These are phyloP conservation scores for Triplophysa dalaica DNA, from an alignment of 2,113 vertebrate genomes.

Conservation along the genomic window DNA sequence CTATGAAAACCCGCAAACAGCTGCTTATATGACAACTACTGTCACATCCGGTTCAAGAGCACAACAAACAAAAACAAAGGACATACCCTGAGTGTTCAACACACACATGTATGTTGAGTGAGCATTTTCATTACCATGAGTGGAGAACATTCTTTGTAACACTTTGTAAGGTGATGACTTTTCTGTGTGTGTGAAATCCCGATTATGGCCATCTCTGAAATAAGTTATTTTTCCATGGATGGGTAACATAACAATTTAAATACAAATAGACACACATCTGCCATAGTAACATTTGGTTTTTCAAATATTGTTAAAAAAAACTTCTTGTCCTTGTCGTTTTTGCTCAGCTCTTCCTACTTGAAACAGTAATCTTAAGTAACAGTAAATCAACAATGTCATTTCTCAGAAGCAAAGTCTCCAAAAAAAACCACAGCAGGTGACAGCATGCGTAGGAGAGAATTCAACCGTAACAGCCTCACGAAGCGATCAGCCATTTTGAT, in stretches of 20 bases:
- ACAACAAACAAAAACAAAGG: slow-evolving; percentile 45
- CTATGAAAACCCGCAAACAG: slow-evolving; percentile 21
- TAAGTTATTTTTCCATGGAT: too few relatives aligned
- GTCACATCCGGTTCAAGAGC: slow-evolving; percentile 42
- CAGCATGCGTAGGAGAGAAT: not conserved
- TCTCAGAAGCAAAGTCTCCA: slow-evolving; percentile 39
- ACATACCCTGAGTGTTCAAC: not conserved
- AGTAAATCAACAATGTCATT: slow-evolving; percentile 36
- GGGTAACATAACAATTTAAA: not conserved
- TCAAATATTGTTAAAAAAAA: not conserved
- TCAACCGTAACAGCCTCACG: slow-evolving; percentile 30
- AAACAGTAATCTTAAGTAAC: not conserved
- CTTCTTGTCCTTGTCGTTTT: not conserved
- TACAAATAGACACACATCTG: not conserved
- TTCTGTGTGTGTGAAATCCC: not conserved
- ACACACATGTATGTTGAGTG: not conserved
- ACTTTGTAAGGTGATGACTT: not conserved
- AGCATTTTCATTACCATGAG: not conserved
- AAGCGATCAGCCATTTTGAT: slow-evolving; percentile 28
- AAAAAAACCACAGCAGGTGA: slow-evolving; percentile 46
- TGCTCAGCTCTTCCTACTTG: not conserved
- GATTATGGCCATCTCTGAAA: not conserved
- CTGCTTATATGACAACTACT: slow-evolving; percentile 41
- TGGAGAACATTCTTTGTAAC: not conserved
- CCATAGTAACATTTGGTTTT: not conserved